phyloP scores from a whole-genome alignment of 2,113 vertebrate genomes.

The Notiomystis cincta region DNA sequence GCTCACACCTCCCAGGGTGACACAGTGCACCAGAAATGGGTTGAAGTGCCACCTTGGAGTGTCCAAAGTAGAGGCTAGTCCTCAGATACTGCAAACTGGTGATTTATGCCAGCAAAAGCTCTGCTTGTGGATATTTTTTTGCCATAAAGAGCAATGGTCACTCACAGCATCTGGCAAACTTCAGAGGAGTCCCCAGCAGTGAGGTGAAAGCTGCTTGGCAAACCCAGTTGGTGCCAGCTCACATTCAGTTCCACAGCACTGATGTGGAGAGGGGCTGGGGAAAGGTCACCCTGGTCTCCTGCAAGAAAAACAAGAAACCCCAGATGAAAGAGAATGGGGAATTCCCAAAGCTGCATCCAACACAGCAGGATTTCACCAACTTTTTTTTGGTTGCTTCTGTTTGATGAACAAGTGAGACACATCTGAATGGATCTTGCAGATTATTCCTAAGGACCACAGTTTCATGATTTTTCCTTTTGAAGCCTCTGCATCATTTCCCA shows the following conservation, averaged over 20 bases:
- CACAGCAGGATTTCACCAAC: not conserved
- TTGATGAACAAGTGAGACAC: not conserved
- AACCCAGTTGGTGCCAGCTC: not conserved
- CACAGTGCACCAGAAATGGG: not conserved
- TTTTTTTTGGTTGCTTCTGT: not conserved
- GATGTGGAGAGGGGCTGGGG: not conserved
- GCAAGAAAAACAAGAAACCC: not conserved
- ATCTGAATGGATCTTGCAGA: not conserved
- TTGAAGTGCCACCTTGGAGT: not conserved
- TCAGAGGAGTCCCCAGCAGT: not conserved
- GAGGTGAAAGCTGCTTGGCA: not conserved
- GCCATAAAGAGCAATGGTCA: not conserved
- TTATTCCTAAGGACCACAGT: not conserved
- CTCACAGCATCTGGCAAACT: not conserved
- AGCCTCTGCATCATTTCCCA: not conserved
- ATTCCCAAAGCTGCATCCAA: not conserved
- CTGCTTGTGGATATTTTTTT: not conserved
- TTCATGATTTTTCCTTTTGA: not conserved
- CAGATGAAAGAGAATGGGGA: not conserved
- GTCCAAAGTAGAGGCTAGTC: not conserved
- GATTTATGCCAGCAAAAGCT: not conserved
- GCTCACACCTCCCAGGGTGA: not conserved
- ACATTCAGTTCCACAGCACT: not conserved
- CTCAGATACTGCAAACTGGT: not conserved
- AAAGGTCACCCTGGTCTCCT: not conserved